These are phyloP conservation scores for Zhengitettix transpicula DNA, from an alignment of 2,888 invertebrate genomes.

Conservation along the genomic window DNA sequence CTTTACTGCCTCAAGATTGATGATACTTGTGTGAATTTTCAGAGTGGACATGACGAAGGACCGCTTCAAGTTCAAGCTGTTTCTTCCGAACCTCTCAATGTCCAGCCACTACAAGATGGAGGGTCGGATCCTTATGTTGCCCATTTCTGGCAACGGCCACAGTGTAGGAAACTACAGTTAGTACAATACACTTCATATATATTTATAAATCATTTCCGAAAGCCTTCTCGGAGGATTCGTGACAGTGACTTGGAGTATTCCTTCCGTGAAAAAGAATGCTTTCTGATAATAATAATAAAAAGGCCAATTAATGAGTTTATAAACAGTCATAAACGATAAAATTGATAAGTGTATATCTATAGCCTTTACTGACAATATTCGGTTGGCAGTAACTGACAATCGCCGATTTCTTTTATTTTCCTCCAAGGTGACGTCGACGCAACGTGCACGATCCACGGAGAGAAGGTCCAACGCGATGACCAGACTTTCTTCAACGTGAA, in stretches of 20 bases:
- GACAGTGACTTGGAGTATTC: too few species aligned
- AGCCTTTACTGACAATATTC: too few species aligned
- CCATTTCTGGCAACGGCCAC: conserved; percentile 48
- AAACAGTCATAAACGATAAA: too few species aligned
- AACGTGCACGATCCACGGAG: conserved; percentile 39
- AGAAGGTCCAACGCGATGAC: conserved; percentile 33
- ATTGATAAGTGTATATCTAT: too few species aligned
- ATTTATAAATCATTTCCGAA: neutral
- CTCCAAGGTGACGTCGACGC: conserved; percentile 47
- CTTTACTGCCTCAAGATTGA: too few species aligned
- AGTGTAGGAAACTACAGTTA: conserved; percentile 53
- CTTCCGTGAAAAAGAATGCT: too few species aligned
- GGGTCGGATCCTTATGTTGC: conserved; percentile 57
- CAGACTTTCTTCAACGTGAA: conserved; percentile 40
- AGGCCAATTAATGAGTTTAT: too few species aligned
- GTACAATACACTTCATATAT: conserved; percentile 19
- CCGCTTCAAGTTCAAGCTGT: conserved; percentile 39
- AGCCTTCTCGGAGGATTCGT: too few species aligned
- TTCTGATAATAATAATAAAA: too few species aligned
- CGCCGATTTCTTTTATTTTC: too few species aligned
- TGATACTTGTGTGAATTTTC: conserved; percentile 15
- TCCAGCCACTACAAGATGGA: conserved; percentile 45
- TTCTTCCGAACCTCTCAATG: conserved; percentile 45
- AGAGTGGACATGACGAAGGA: conserved; percentile 40
- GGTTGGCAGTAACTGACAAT: too few species aligned